These are phyloP conservation scores for Agrilus cyanescens DNA, from an alignment of 2,888 invertebrate species.

Conservation along the genomic window DNA sequence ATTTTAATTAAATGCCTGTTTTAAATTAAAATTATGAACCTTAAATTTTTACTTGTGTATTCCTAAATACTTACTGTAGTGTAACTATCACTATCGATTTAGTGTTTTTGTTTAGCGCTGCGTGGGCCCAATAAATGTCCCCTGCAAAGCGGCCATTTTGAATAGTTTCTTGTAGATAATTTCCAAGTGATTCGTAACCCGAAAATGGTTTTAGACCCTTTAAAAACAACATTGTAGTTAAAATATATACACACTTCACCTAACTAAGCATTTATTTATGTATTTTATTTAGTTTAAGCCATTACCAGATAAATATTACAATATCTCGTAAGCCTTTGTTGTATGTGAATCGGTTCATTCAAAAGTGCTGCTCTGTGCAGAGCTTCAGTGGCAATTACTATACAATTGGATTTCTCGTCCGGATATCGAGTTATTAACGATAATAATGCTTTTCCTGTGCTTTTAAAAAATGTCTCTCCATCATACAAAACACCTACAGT, in stretches of 20 bases:
- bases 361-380: slow-evolving; percentile 48
- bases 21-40: slow-evolving; percentile 13
- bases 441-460: slow-evolving; percentile 54
- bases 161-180: slow-evolving; percentile 50
- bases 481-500: slow-evolving; percentile 39
- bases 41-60: neutral
- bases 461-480: slow-evolving; percentile 57
- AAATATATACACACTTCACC: neutral
- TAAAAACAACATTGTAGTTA: neutral
- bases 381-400: slow-evolving; percentile 57
- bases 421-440: slow-evolving; percentile 50
- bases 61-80: slow-evolving; percentile 43
- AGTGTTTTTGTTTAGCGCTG: slow-evolving; percentile 47
- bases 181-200: slow-evolving; percentile 56
- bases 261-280: neutral
- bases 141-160: slow-evolving; percentile 53
- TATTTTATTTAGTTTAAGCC: neutral
- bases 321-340: slow-evolving; percentile 58
- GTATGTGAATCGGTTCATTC: slow-evolving; percentile 50
- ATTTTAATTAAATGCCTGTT: slow-evolving; percentile 60
- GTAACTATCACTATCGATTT: slow-evolving; percentile 57
- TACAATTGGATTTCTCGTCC: slow-evolving; percentile 44
- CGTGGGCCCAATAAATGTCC: slow-evolving; percentile 61
- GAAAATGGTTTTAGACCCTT: slow-evolving; percentile 66
- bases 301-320: slow-evolving; percentile 51